Conservation (phyloP, 2,113 vertebrate species). For the Eonycteris spelaea region DNA sequence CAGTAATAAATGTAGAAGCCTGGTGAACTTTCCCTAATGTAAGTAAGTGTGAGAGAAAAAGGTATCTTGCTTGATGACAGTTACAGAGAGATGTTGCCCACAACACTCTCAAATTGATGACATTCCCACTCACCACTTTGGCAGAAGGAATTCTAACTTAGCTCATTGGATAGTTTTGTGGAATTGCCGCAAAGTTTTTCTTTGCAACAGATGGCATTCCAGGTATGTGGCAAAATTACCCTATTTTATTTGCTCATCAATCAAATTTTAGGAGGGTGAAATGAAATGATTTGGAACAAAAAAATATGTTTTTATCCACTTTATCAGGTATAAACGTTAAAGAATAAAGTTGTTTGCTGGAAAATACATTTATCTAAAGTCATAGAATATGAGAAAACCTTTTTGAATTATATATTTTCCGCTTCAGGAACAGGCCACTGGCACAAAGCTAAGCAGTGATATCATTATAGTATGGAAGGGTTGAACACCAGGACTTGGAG, state of each 20-base stretch:
- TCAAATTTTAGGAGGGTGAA: conserved; percentile 55
- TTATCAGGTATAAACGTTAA: conserved; percentile 1
- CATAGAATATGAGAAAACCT: background rate
- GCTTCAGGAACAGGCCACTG: background rate
- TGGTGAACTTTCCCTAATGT: background rate
- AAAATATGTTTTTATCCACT: background rate
- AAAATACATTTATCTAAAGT: conserved; percentile 13
- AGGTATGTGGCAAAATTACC: conserved; percentile 61
- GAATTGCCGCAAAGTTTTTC: conserved; percentile 1
- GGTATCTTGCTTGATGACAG: background rate
- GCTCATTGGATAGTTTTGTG: background rate
- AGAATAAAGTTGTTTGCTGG: conserved; percentile 5
- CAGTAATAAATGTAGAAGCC: background rate
- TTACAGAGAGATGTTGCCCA: background rate
- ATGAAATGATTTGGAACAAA: conserved; percentile 66
- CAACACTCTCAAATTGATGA: background rate
- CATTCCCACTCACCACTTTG: background rate
- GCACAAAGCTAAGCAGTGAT: background rate
- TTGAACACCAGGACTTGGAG: background rate
- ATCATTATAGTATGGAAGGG: background rate
- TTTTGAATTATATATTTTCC: background rate
- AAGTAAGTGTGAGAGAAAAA: background rate
- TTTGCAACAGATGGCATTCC: conserved; percentile 60
- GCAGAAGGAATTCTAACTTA: conserved; percentile 24
- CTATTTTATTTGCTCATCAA: conserved; percentile 60